These are phyloP conservation scores for Caenorhabditis japonica DNA, from an alignment of 2,888 invertebrate species.

Conservation along the genomic window DNA sequence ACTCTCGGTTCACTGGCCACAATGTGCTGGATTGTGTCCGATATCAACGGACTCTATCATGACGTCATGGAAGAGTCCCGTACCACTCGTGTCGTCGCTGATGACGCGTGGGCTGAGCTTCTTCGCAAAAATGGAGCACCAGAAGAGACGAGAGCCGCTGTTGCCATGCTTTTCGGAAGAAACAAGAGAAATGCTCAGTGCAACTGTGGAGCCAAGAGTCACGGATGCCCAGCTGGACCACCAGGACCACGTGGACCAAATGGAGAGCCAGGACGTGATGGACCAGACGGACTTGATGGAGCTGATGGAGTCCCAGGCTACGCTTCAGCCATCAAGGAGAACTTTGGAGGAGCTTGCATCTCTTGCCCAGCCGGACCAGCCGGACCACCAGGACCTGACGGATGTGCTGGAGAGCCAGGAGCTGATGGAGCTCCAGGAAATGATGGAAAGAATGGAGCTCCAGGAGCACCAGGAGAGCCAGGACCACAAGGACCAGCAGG, in stretches of 20 bases:
- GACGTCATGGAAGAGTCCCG: constrained; percentile 54
- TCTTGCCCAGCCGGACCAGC: constrained; percentile 52
- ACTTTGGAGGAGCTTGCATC: constrained; percentile 35
- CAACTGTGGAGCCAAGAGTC: constrained; percentile 46
- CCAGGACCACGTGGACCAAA: constrained; percentile 54
- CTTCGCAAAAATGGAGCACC: constrained; percentile 46
- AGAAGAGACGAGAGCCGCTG: constrained; percentile 26
- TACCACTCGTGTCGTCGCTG: constrained; percentile 41
- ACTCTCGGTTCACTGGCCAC: constrained; percentile 50
- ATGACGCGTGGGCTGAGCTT: constrained; percentile 55
- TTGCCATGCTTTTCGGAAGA: constrained; percentile 47
- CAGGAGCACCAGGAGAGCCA: constrained; percentile 29
- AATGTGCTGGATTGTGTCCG: constrained; percentile 48
- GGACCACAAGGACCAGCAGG: constrained; percentile 42
- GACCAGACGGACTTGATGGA: constrained; percentile 37
- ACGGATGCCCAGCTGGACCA: constrained; percentile 54
- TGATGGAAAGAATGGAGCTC: constrained; percentile 37
- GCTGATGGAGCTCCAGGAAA: constrained; percentile 26
- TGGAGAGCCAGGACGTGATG: constrained; percentile 49
- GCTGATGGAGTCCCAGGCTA: constrained; percentile 31
- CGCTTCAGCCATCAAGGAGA: constrained; percentile 27
- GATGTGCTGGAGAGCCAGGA: constrained; percentile 50
- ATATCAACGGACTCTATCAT: constrained; percentile 53
- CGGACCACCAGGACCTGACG: constrained; percentile 53
- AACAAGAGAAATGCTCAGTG: constrained; percentile 56